Conservation (phyloP, 2,113 vertebrate species). For the Lasiurus cinereus region DNA sequence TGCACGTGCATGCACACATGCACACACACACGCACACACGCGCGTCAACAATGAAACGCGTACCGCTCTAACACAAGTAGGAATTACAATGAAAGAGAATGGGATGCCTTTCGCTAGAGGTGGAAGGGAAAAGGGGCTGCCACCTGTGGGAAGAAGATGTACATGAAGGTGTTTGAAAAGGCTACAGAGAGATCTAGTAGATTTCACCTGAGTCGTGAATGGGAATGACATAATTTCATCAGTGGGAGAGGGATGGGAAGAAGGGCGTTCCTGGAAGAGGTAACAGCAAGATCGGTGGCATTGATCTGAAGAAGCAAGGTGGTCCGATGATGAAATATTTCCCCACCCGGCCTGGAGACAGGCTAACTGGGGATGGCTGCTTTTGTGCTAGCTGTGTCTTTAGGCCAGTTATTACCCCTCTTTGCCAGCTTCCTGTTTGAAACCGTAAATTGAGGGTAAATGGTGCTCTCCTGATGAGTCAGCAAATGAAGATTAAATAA, state of each 20-base stretch:
- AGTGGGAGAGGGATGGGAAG: not conserved
- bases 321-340: not conserved
- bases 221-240: not conserved
- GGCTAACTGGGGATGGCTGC: no score
- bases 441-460: not conserved
- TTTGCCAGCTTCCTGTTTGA: not conserved
- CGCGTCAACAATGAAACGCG: not conserved
- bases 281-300: not conserved
- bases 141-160: not conserved
- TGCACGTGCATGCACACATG: not conserved
- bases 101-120: not conserved
- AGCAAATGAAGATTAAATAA: not conserved
- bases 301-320: not conserved
- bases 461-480: not conserved
- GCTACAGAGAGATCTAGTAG: not conserved
- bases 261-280: not conserved
- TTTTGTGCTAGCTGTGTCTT: not conserved
- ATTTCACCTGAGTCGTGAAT: conserved; percentile 22
- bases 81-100: not conserved
- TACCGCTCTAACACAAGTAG: not conserved
- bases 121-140: not conserved
- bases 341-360: not conserved
- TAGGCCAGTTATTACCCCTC: not conserved
- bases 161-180: not conserved
- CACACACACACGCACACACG: not conserved